Conservation (phyloP, 1,140 invertebrate species). For the Frieseomelitta varia region DNA sequence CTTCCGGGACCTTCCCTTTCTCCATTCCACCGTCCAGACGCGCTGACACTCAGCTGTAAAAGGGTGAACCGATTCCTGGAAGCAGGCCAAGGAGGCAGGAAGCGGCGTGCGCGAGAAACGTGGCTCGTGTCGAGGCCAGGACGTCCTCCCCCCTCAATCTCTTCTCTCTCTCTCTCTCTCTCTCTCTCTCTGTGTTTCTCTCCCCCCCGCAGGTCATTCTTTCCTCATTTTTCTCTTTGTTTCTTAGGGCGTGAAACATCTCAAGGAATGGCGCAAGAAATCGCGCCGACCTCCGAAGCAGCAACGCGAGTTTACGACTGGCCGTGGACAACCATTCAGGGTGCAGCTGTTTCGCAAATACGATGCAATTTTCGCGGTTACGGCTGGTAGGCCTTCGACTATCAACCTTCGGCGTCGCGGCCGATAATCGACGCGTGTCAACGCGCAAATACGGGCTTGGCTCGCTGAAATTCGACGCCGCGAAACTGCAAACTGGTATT, state of each 20-base stretch:
- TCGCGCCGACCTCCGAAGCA: neutral
- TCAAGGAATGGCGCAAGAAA: conserved; percentile 9
- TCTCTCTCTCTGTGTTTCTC: neutral
- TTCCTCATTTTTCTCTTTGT: neutral
- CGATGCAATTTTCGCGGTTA: conserved; percentile 47
- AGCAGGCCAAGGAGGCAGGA: conserved; percentile 27
- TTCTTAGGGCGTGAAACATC: neutral
- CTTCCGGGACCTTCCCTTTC: neutral
- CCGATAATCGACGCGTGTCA: conserved; percentile 23
- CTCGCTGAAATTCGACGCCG: neutral
- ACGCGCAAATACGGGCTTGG: neutral
- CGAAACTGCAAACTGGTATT: neutral
- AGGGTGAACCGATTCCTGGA: conserved; percentile 29
- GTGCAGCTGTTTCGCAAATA: conserved; percentile 36
- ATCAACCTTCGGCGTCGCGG: neutral
- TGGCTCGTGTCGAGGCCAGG: conserved; percentile 26
- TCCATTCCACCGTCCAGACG: neutral
- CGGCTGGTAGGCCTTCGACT: conserved; percentile 4
- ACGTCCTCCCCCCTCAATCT: neutral
- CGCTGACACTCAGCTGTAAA: conserved; percentile 23
- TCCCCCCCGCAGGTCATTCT: neutral
- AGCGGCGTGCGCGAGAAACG: conserved; percentile 20
- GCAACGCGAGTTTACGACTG: conserved; percentile 37
- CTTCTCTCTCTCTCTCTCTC: neutral
- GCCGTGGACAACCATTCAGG: conserved; percentile 8